A percentile compares a stretch with the other conserved stretches of the same genome.
phyloP scores from a whole-genome alignment of 2,888 invertebrate species.

The Melinaea marsaeus region DNA sequence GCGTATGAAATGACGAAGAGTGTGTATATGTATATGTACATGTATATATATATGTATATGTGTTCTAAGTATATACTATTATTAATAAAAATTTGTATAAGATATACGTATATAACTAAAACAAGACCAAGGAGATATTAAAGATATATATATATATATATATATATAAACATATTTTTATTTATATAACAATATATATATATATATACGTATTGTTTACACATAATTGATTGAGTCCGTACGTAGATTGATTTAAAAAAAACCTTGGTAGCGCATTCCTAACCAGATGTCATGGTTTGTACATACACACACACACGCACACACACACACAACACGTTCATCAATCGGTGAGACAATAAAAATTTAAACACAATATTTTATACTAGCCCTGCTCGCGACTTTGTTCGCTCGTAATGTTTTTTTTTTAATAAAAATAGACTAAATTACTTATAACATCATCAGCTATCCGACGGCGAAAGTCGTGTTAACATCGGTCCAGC shows the following conservation, averaged over 20 bases:
- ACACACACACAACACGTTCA: conserved; percentile 15
- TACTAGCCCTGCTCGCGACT: too few species aligned
- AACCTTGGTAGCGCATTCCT: conserved; percentile 67
- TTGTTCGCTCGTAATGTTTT: too few species aligned
- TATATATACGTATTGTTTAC: conserved; percentile 47
- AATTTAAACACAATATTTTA: too few species aligned
- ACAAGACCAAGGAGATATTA: too few species aligned
- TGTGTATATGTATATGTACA: neutral
- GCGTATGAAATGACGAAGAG: neutral
- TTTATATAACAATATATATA: too few species aligned
- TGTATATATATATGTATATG: neutral
- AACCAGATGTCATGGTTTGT: conserved; percentile 56
- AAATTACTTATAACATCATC: too few species aligned
- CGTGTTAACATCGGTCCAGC: too few species aligned
- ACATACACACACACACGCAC: conserved; percentile 34
- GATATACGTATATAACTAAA: too few species aligned
- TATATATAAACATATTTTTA: too few species aligned
- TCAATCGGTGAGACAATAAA: conserved; percentile 18
- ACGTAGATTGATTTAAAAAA: conserved; percentile 44
- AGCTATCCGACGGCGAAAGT: too few species aligned
- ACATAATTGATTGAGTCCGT: conserved; percentile 44
- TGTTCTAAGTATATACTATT: neutral
- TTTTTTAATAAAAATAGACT: too few species aligned
- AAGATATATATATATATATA: too few species aligned
- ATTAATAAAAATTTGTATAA: neutral